phyloP scores from a whole-genome alignment of 2,113 vertebrate genomes.

The Caranx ignobilis region DNA sequence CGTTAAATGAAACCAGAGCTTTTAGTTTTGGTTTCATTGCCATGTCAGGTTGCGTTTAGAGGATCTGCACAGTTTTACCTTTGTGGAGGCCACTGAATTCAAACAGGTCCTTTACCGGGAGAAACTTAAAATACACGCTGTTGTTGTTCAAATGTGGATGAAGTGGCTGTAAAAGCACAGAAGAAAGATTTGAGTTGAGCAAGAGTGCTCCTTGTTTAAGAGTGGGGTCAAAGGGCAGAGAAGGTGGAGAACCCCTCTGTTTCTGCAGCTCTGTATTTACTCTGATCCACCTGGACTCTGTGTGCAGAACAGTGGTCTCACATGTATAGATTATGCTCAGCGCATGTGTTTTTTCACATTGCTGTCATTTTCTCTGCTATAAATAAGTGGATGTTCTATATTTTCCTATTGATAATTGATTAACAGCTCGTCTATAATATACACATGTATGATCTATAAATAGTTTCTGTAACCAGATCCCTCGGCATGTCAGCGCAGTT shows the following conservation, averaged over 20 bases:
- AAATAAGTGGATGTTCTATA: too few species aligned
- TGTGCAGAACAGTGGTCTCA: too few species aligned
- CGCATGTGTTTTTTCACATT: background rate
- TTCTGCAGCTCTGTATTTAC: background rate
- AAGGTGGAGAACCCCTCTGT: background rate
- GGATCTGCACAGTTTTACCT: background rate
- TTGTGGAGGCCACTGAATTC: background rate
- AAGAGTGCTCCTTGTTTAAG: too few species aligned
- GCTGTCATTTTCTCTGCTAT: background rate
- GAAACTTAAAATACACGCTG: background rate
- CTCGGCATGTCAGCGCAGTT: background rate
- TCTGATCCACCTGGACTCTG: background rate
- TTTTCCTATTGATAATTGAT: background rate
- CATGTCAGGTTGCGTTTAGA: background rate
- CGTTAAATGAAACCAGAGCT: background rate
- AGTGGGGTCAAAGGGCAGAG: background rate
- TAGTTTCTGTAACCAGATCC: background rate
- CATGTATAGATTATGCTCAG: too few species aligned
- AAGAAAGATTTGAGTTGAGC: background rate
- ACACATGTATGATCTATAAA: too few species aligned
- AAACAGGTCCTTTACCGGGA: background rate
- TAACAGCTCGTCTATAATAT: too few species aligned
- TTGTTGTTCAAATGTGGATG: background rate
- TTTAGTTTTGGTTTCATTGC: slow-evolving; percentile 18
- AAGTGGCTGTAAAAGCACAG: background rate